These are phyloP conservation scores for Montifringilla adamsi DNA, from an alignment of 2,113 vertebrate genomes.

Conservation along the genomic window DNA sequence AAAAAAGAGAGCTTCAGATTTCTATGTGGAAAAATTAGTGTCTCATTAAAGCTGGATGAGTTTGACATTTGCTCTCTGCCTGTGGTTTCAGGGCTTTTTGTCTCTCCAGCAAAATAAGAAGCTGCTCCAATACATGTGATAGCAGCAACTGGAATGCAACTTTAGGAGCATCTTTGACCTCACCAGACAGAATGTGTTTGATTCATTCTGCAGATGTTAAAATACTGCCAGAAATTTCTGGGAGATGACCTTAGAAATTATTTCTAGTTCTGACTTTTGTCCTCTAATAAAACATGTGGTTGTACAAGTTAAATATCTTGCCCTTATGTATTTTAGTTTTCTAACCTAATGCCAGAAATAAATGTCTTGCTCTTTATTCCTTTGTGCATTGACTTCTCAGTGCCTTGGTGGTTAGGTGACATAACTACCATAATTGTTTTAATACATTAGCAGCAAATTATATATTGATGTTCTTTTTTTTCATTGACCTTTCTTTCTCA, in stretches of 20 bases:
- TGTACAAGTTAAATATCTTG: conserved; percentile 46
- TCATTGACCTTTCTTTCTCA: conserved; percentile 41
- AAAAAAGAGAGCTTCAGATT: neutral
- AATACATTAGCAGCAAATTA: conserved; percentile 54
- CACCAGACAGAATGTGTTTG: conserved; percentile 15
- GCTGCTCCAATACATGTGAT: neutral
- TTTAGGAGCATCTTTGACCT: conserved; percentile 54
- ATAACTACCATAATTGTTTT: conserved; percentile 54
- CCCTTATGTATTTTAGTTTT: conserved; percentile 15
- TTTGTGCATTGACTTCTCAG: conserved; percentile 23
- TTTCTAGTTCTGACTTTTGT: neutral
- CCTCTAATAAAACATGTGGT: neutral
- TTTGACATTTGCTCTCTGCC: conserved; percentile 59
- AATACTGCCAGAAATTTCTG: conserved; percentile 15
- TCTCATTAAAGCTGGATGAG: conserved; percentile 34
- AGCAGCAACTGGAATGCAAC: conserved; percentile 32
- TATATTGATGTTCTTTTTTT: conserved; percentile 34
- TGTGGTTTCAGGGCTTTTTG: conserved; percentile 43
- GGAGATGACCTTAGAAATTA: conserved; percentile 18
- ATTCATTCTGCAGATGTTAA: conserved; percentile 54
- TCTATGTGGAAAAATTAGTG: conserved; percentile 33
- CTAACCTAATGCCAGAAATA: conserved; percentile 14
- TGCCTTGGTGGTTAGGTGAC: conserved; percentile 22
- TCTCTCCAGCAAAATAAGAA: conserved; percentile 23
- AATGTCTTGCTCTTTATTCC: conserved; percentile 42